Conservation (phyloP, 2,888 invertebrate genomes). For the Clitarchus hookeri region DNA sequence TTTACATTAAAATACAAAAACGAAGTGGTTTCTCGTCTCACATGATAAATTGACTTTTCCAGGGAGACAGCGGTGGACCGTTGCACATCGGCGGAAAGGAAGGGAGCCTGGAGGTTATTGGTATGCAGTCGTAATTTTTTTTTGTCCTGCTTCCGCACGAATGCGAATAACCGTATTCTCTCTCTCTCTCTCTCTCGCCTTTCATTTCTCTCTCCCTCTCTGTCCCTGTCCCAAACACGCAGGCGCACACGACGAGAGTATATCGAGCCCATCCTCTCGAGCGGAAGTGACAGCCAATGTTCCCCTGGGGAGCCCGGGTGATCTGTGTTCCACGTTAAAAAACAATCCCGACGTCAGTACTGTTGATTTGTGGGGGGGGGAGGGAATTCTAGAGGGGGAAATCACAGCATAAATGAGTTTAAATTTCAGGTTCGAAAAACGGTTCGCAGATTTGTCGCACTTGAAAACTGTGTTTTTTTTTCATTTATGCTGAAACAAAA, state of each 20-base stretch:
- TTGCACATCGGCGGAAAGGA: neutral
- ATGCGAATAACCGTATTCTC: neutral
- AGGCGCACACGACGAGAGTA: neutral
- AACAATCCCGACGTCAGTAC: neutral
- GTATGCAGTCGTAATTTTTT: neutral
- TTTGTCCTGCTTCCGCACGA: neutral
- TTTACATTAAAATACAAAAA: too few species aligned
- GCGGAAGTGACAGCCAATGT: neutral
- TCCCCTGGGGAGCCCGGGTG: neutral
- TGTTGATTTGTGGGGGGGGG: too few species aligned
- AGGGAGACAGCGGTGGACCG: neutral
- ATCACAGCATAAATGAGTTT: too few species aligned
- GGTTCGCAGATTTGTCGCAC: too few species aligned
- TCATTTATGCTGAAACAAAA: too few species aligned
- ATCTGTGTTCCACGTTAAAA: neutral
- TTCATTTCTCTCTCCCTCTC: too few species aligned
- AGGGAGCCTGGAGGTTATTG: neutral
- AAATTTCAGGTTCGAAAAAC: too few species aligned
- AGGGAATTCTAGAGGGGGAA: too few species aligned
- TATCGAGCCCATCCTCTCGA: neutral
- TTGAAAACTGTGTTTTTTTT: too few species aligned
- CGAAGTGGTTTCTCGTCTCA: neutral
- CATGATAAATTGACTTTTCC: neutral
- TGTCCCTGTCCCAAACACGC: neutral
- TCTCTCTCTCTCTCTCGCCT: neutral